A percentile compares a stretch with the other conserved stretches of the same genome.
phyloP scores from a whole-genome alignment of 2,888 invertebrate species.

The Lasiommata megera region DNA sequence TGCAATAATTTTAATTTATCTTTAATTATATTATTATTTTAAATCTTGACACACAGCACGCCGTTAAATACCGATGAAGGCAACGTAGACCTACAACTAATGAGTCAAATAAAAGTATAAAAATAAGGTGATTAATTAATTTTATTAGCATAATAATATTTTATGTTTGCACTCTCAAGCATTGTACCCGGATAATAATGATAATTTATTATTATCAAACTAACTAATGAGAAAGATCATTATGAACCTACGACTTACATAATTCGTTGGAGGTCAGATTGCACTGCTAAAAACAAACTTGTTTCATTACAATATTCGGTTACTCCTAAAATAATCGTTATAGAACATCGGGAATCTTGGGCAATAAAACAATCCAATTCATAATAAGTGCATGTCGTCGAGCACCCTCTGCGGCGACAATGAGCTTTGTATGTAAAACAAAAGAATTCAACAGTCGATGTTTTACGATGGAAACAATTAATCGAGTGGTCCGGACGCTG shows the following conservation, averaged over 20 bases:
- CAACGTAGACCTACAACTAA: background rate
- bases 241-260: slow-evolving; percentile 51
- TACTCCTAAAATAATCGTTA: slow-evolving; percentile 36
- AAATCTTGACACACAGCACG: background rate
- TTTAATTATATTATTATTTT: background rate
- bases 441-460: slow-evolving; percentile 61
- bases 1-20: slow-evolving; percentile 10
- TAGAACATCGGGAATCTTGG: slow-evolving; percentile 35
- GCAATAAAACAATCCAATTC: slow-evolving; percentile 34
- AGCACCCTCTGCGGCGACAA: slow-evolving; percentile 44
- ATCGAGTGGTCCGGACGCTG: slow-evolving; percentile 78
- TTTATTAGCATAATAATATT: background rate
- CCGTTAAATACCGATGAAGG: background rate
- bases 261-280: slow-evolving; percentile 53
- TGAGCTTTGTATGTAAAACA: slow-evolving; percentile 54
- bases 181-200: too few species aligned
- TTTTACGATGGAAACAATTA: slow-evolving; percentile 75
- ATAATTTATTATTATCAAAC: background rate
- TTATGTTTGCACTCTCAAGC: too few species aligned
- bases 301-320: slow-evolving; percentile 45
- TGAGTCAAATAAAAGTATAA: background rate
- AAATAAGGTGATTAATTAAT: background rate
- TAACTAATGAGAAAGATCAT: slow-evolving; percentile 1
- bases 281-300: slow-evolving; percentile 56
- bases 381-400: slow-evolving; percentile 33